A percentile compares a stretch with the other conserved stretches of the same genome.
phyloP scores from a whole-genome alignment of 2,113 vertebrate genomes.

The Phalacrocorax carbo region DNA sequence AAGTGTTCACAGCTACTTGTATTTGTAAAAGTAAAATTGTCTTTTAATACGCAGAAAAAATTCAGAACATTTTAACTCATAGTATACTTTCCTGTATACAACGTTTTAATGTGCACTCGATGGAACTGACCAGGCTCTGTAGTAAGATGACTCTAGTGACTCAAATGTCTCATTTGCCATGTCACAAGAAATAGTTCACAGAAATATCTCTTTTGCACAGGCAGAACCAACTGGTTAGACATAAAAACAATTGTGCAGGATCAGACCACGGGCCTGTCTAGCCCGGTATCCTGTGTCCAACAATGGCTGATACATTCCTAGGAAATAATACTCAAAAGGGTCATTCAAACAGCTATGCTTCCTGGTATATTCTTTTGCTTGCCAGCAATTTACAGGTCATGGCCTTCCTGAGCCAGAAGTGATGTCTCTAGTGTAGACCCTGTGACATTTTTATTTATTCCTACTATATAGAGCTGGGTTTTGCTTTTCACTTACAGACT shows the following conservation, averaged over 20 bases:
- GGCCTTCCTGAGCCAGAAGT: constrained; percentile 16
- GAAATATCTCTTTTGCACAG: background rate
- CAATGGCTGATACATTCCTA: background rate
- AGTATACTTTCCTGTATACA: background rate
- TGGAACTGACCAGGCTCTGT: background rate
- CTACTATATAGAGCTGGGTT: background rate
- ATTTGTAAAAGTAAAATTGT: background rate
- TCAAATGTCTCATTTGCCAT: background rate
- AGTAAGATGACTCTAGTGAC: background rate
- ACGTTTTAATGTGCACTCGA: background rate
- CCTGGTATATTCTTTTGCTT: background rate
- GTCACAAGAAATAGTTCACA: background rate
- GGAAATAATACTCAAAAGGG: constrained; percentile 1
- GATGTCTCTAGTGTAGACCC: background rate
- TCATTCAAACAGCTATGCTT: background rate
- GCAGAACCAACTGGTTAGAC: background rate
- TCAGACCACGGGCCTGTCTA: background rate
- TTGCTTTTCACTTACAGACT: background rate
- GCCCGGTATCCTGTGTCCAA: background rate
- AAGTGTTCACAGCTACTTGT: background rate
- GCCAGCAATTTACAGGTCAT: constrained; percentile 3
- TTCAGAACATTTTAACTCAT: background rate
- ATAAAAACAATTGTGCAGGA: background rate
- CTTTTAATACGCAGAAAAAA: background rate
- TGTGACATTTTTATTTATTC: background rate